Conservation (phyloP, 1,140 invertebrate species). For the Rhyzopertha dominica region DNA sequence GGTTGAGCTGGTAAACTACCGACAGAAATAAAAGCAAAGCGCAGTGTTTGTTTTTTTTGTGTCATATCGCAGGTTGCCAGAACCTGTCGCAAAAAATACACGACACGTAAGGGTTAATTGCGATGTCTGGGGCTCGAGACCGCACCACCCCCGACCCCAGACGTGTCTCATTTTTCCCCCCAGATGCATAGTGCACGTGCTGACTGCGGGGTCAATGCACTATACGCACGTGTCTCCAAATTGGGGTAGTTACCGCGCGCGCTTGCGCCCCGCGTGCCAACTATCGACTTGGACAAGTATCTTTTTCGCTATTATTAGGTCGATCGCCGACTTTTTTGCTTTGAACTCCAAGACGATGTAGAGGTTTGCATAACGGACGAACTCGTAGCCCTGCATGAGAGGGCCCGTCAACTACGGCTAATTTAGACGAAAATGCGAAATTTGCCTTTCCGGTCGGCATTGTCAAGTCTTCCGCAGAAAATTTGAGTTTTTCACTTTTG, state of each 20-base stretch:
- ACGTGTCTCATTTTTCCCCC: too few relatives aligned
- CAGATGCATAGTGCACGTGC: slow-evolving; percentile 13
- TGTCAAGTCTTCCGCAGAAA: too few relatives aligned
- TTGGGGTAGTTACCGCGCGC: slow-evolving; percentile 24
- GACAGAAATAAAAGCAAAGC: not conserved
- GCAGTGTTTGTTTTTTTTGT: not conserved
- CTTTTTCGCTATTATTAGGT: slow-evolving; percentile 25
- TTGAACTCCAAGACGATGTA: not conserved
- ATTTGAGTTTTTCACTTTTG: too few relatives aligned
- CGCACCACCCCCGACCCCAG: too few relatives aligned
- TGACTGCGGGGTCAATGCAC: slow-evolving; percentile 20
- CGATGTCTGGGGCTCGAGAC: too few relatives aligned
- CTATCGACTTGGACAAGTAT: not conserved
- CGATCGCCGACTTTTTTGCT: slow-evolving; percentile 3
- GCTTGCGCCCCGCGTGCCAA: slow-evolving; percentile 9
- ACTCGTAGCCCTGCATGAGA: not conserved
- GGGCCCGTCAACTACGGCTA: not conserved
- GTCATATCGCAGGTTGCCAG: not conserved
- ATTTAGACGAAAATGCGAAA: too few relatives aligned
- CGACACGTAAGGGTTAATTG: not conserved
- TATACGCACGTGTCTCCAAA: slow-evolving; percentile 24
- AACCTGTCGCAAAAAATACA: not conserved
- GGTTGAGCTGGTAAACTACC: not conserved
- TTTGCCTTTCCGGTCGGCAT: too few relatives aligned
- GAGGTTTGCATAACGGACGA: not conserved